Evolutionary conservation across 2,113 vertebrate species (phyloP).

Genomic region (Laterallus jamaicensis): DNA sequence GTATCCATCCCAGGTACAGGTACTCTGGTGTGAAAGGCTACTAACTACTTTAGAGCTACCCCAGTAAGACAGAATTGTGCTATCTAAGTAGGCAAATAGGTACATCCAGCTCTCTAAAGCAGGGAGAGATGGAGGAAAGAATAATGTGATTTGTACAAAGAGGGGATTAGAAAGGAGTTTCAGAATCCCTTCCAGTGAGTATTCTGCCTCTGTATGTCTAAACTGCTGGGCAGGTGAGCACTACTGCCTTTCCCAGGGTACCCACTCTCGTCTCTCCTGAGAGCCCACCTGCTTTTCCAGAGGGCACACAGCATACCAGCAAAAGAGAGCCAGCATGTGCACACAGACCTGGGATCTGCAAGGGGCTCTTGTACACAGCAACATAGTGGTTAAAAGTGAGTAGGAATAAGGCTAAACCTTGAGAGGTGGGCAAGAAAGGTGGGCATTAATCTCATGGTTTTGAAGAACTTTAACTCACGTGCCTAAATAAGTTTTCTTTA

Average conservation of each 20-base stretch:
- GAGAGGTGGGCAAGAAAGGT: neutral
- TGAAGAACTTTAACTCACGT: neutral
- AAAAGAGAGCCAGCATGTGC: neutral
- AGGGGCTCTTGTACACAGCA: neutral
- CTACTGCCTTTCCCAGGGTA: neutral
- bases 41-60: neutral
- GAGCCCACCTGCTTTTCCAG: neutral
- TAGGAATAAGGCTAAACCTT: neutral
- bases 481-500: neutral
- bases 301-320: accelerated
- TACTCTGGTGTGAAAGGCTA: neutral
- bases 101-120: neutral
- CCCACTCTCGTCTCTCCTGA: accelerated
- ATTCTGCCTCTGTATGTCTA: neutral
- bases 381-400: neutral
- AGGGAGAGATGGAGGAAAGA: neutral
- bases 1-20: neutral
- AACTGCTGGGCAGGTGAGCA: neutral
- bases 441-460: neutral
- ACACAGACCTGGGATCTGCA: neutral
- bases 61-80: neutral
- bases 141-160: neutral
- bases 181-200: neutral
- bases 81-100: neutral
- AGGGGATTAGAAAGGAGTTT: neutral